phyloP scores from a whole-genome alignment of 2,113 vertebrate genomes.

The Camelus bactrianus region DNA sequence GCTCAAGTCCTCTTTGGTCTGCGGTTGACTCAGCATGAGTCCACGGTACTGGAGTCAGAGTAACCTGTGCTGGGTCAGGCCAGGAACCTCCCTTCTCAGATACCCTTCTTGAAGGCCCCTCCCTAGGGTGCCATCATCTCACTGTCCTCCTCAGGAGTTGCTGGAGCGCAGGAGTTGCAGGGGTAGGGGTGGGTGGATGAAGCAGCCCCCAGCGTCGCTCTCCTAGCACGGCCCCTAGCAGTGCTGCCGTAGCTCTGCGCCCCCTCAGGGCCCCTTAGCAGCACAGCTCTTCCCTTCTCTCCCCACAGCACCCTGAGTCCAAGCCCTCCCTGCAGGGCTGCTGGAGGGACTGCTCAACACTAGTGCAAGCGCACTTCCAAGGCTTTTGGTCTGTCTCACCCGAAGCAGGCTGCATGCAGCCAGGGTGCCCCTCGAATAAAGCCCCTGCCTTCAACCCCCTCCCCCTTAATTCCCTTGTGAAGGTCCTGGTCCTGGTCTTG shows the following conservation, averaged over 20 bases:
- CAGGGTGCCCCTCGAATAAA: background rate
- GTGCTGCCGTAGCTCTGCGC: no score
- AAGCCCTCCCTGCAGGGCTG: background rate
- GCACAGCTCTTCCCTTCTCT: background rate
- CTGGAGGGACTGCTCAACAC: background rate
- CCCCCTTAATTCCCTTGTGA: background rate
- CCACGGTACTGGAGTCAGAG: background rate
- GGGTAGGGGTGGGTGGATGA: no score
- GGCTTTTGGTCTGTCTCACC: background rate
- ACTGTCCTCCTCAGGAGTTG: background rate
- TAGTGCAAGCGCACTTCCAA: background rate
- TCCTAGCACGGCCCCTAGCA: background rate
- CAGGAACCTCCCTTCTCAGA: background rate
- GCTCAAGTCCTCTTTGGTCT: background rate
- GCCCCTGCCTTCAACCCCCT: background rate
- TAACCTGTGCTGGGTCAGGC: background rate
- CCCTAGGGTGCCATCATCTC: background rate
- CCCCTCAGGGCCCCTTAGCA: background rate
- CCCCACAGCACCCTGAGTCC: background rate
- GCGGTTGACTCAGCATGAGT: background rate
- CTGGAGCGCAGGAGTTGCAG: background rate
- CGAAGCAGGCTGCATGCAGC: background rate
- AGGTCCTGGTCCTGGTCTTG: background rate
- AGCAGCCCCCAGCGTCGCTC: background rate
- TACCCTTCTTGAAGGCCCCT: background rate